These are phyloP conservation scores for Dicrostonyx torquatus DNA, from an alignment of 2,797 vertebrate genomes.

Conservation along the genomic window DNA sequence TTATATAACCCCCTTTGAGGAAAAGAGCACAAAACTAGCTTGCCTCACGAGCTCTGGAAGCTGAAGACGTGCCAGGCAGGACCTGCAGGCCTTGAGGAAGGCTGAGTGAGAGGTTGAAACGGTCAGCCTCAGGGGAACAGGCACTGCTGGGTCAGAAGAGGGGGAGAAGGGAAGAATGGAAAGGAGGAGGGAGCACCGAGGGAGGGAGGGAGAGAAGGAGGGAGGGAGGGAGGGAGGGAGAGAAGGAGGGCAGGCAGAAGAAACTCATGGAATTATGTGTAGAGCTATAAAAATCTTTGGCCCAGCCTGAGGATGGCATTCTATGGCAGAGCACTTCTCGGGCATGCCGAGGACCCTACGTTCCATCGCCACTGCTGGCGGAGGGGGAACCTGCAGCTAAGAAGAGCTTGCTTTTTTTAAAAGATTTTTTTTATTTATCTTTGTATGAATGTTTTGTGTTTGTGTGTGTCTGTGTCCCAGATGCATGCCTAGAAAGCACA, in stretches of 20 bases:
- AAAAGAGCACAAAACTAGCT: not conserved
- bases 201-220: accelerated
- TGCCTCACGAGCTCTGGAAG: not conserved
- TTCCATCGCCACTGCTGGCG: not conserved
- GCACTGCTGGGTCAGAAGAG: not conserved
- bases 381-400: not conserved
- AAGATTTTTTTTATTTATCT: not conserved
- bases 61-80: not conserved
- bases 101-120: not conserved
- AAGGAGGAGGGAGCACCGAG: not conserved
- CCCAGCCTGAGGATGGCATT: not conserved
- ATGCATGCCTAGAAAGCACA: not conserved
- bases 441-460: not conserved
- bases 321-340: not conserved
- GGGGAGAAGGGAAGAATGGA: not conserved
- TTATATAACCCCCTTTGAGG: not conserved
- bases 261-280: not conserved
- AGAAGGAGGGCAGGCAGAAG: too few relatives aligned
- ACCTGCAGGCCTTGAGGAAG: not conserved
- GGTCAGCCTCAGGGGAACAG: not conserved
- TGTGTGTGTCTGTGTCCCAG: not conserved
- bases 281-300: not conserved
- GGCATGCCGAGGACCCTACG: accelerated
- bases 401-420: not conserved
- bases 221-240: too few relatives aligned